A percentile compares a stretch with the other conserved stretches of the same genome.
These are phyloP conservation scores for Uloborus plumipes DNA, from an alignment of 2,888 invertebrate genomes.

Conservation along the genomic window DNA sequence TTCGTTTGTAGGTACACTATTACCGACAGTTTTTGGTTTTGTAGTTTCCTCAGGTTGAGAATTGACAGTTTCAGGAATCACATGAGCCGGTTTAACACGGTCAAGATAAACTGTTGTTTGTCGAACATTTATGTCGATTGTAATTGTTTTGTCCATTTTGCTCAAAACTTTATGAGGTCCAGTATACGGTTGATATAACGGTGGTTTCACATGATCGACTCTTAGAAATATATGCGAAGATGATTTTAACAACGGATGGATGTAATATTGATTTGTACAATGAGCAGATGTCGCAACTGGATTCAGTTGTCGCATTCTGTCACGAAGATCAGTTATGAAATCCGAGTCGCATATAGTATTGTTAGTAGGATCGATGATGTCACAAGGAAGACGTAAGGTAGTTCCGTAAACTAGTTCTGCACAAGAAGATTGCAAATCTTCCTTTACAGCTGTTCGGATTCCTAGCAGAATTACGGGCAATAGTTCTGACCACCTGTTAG, in stretches of 20 bases:
- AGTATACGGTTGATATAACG: not conserved
- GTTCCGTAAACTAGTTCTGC: constrained; percentile 22
- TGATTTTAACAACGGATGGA: not conserved
- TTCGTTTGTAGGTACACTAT: too few species aligned
- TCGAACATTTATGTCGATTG: constrained; percentile 13
- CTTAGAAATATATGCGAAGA: not conserved
- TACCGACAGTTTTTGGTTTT: too few species aligned
- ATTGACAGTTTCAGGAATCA: not conserved
- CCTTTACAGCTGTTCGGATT: constrained; percentile 10
- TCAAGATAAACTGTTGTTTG: not conserved
- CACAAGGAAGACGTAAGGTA: constrained; percentile 2
- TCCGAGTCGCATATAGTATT: not conserved
- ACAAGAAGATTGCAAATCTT: constrained; percentile 8
- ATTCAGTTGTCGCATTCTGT: constrained; percentile 11
- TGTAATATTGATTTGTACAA: not conserved
- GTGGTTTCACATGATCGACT: not conserved
- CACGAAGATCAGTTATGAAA: not conserved
- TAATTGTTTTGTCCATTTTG: not conserved
- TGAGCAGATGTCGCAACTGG: not conserved
- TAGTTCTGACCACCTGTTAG: not conserved
- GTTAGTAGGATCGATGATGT: constrained; percentile 2
- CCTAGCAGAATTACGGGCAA: constrained; percentile 11
- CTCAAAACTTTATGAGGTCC: not conserved
- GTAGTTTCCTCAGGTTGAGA: too few species aligned
- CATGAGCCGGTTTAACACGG: not conserved